Conservation (phyloP, 1,140 invertebrate genomes). For the Microplitis mediator region DNA sequence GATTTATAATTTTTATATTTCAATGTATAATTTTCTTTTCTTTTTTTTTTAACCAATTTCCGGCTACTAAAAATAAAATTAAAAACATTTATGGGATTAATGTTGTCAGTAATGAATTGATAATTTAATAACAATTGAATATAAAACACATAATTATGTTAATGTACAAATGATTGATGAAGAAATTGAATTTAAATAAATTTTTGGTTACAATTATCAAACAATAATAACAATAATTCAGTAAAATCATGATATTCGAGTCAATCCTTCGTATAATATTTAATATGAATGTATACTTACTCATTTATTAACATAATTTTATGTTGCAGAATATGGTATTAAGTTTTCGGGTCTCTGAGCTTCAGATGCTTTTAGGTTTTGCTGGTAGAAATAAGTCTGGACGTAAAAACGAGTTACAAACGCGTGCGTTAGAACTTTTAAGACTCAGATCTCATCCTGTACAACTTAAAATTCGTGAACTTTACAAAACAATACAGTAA, state of each 20-base stretch:
- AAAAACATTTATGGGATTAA: background rate
- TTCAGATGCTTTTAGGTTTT: slow-evolving; percentile 83
- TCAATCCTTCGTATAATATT: background rate
- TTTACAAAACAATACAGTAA: slow-evolving; percentile 78
- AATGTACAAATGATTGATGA: background rate
- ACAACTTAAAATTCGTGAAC: slow-evolving; percentile 80
- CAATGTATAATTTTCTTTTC: too few relatives aligned
- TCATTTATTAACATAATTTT: slow-evolving; percentile 30
- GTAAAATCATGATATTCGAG: background rate
- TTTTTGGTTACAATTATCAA: too few relatives aligned
- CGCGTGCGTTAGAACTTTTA: slow-evolving; percentile 77
- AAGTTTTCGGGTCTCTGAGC: slow-evolving; percentile 83
- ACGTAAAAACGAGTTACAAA: slow-evolving; percentile 84
- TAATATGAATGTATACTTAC: background rate
- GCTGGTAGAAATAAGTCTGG: slow-evolving; percentile 86
- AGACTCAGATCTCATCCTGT: slow-evolving; percentile 74
- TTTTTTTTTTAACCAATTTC: background rate
- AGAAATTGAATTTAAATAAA: background rate
- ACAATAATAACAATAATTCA: too few relatives aligned
- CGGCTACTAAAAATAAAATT: background rate
- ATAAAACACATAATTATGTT: too few relatives aligned
- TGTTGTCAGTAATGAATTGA: too few relatives aligned
- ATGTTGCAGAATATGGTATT: slow-evolving; percentile 79
- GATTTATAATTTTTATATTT: too few relatives aligned
- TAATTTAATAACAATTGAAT: too few relatives aligned